Evolutionary conservation across 2,888 invertebrate genomes (phyloP), one percentile per base, ranked within the genome.

Genomic region (Agonopterix alstromeriana): DNA sequence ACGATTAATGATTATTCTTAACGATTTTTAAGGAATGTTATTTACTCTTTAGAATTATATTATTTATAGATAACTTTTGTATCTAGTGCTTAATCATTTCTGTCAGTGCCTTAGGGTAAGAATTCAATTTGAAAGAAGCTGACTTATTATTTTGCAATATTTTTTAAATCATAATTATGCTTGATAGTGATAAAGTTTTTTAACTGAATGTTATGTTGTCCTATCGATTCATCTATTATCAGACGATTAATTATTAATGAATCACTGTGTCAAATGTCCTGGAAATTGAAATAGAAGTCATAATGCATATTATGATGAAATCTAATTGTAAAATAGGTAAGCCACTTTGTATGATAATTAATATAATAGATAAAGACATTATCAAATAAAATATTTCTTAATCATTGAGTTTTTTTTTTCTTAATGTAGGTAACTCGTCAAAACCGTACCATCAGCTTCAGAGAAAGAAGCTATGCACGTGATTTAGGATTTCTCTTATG

Each of bases 71-170:
- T 70, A 71, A 64, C 64, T 70, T 71, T 74, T 73, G 67, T 77
- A 78, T 67, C 67, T 81, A 78, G 77, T 67, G 71, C 76, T 73
- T 82, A 77, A 84, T 79, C 70, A 69, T 82, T 85, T 82, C 67
- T 82, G 73, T 78, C 84, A 85, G 84, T 85, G 85, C 83, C 84
- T 85, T 86, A 81, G 82, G 75, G 72, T 85, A 80, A 79, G 76
- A 70, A 79, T 80, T 73, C 66, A 68, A 74, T 74, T 72, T 65
- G 54, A 61, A 74, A 69, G 63, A 50, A 65, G 57, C 75, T 72
- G 75, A 79, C 73, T 73, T 73, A 63, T 64, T 71, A 75, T 73
- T 60, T 67, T 65, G 54, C 65, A 63, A 64, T 65, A 62, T 61
- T 52, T n/a, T 10, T n/a, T 42, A 65, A 72, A 70, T 68, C 70